Evolutionary conservation across 2,113 vertebrate genomes (phyloP).

Genomic region (crab-eating macaque (Macaca fascicularis)): T2T-MFA8v1.1 NC_088377.1:107912501-107913000

Average conservation of each 20-base stretch:
- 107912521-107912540: not conserved
- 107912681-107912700: not conserved
- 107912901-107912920: not conserved
- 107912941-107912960: not conserved
- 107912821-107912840: not conserved
- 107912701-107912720: not conserved
- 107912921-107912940: not conserved
- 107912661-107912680: not conserved
- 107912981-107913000: not conserved
- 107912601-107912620: not conserved
- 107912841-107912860: not conserved
- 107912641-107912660: not conserved
- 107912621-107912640: not conserved
- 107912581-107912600: not conserved
- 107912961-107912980: not conserved
- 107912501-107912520: not conserved
- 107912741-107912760: not conserved
- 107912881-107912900: not conserved
- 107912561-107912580: not conserved
- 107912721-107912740: not conserved
- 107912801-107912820: not conserved
- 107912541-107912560: not conserved
- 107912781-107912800: not conserved
- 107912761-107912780: not conserved
- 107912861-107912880: constrained; percentile 9